Evolutionary conservation across 2,888 invertebrate species (phyloP).

Genomic region (Lithosia quadra): DNA sequence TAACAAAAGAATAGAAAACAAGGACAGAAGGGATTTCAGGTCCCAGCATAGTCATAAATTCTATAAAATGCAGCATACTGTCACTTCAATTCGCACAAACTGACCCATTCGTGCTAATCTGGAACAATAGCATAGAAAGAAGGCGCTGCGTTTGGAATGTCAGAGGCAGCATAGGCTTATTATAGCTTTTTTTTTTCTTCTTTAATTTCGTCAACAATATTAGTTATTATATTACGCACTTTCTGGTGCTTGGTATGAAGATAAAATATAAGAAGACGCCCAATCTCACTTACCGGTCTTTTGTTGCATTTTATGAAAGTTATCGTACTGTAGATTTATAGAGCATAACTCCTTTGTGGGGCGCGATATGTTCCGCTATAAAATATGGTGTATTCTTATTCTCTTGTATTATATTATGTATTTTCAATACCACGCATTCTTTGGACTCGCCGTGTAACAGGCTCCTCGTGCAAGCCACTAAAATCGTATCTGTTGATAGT

Average conservation of each 20-base stretch:
- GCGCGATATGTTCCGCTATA: conserved; percentile 15
- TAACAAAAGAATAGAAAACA: too few relatives aligned
- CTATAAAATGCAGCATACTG: too few relatives aligned
- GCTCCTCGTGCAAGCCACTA: neutral
- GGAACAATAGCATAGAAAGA: too few relatives aligned
- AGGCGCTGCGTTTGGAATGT: too few relatives aligned
- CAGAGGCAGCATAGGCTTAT: neutral
- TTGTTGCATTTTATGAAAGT: conserved; percentile 15
- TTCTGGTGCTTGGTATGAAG: neutral
- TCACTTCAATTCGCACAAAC: too few relatives aligned
- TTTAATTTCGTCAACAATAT: neutral
- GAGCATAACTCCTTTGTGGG: conserved; percentile 19
- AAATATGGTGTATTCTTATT: conserved; percentile 4
- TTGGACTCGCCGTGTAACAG: neutral
- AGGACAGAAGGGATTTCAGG: too few relatives aligned
- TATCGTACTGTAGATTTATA: conserved; percentile 14
- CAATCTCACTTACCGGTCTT: conserved; percentile 5
- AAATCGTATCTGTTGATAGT: neutral
- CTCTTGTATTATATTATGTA: neutral
- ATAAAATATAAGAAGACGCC: neutral
- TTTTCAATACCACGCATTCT: neutral
- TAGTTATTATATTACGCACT: neutral
- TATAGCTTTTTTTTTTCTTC: neutral
- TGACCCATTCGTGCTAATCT: too few relatives aligned
- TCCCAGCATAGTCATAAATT: too few relatives aligned